phyloP scores from a whole-genome alignment of 2,888 invertebrate species.

The Tetranychus piercei region DNA sequence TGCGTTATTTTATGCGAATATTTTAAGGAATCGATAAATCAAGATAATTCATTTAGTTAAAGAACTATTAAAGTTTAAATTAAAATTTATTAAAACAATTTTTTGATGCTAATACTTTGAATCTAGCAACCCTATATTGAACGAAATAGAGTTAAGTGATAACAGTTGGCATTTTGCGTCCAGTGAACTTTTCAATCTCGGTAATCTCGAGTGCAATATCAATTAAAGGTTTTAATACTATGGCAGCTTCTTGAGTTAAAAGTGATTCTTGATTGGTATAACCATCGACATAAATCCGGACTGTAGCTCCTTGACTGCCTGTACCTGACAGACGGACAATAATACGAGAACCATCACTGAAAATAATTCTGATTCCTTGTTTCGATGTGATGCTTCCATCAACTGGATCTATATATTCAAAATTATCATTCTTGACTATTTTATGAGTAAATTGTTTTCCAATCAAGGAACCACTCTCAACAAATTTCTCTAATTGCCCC shows the following conservation, averaged over 20 bases:
- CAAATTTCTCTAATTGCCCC: slow-evolving; percentile 49
- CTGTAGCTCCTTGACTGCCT: slow-evolving; percentile 91
- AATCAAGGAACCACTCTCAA: slow-evolving; percentile 40
- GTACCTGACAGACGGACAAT: slow-evolving; percentile 89
- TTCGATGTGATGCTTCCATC: slow-evolving; percentile 73
- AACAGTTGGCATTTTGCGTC: slow-evolving; percentile 77
- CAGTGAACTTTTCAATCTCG: slow-evolving; percentile 61
- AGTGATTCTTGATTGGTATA: slow-evolving; percentile 52
- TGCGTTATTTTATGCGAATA: no score
- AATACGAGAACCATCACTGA: slow-evolving; percentile 81
- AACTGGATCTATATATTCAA: slow-evolving; percentile 84
- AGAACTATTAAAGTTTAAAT: no score
- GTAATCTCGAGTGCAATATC: slow-evolving; percentile 68
- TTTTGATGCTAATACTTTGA: no score
- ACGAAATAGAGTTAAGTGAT: slow-evolving; percentile 46
- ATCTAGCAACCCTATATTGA: no score
- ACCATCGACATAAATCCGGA: slow-evolving; percentile 84
- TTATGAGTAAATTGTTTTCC: slow-evolving; percentile 31
- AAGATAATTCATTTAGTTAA: no score
- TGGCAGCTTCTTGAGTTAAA: slow-evolving; percentile 33
- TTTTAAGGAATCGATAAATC: no score
- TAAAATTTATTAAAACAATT: no score
- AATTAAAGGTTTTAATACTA: slow-evolving; percentile 65
- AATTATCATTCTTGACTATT: slow-evolving; percentile 71
- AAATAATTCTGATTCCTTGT: slow-evolving; percentile 83